These are phyloP conservation scores for Agonum fuliginosum DNA, from an alignment of 2,888 invertebrate genomes.

Conservation along the genomic window DNA sequence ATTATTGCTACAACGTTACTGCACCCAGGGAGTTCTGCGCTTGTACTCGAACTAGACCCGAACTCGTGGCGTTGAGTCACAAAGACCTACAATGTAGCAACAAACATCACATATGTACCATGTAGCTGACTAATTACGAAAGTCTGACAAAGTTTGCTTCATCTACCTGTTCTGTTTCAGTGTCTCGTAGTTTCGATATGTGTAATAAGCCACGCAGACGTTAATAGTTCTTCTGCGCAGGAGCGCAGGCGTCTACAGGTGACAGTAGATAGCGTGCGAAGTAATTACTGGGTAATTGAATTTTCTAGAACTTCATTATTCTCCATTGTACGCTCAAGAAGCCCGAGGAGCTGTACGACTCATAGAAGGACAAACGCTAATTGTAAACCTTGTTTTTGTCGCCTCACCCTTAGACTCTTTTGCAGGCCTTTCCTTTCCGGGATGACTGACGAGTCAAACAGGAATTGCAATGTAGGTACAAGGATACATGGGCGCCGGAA, in stretches of 20 bases:
- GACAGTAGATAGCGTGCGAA: slow-evolving; percentile 50
- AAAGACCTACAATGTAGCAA: background rate
- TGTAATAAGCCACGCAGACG: slow-evolving; percentile 15
- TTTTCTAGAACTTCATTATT: slow-evolving; percentile 60
- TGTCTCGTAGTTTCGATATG: background rate
- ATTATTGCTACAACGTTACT: background rate
- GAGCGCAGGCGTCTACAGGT: slow-evolving; percentile 31
- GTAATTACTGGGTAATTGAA: slow-evolving; percentile 59
- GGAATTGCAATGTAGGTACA: background rate
- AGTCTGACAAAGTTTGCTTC: slow-evolving; percentile 1
- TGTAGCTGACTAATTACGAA: slow-evolving; percentile 36
- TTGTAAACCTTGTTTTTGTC: slow-evolving; percentile 59
- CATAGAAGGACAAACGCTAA: slow-evolving; percentile 57
- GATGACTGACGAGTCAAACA: background rate
- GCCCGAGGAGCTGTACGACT: background rate
- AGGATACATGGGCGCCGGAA: no score
- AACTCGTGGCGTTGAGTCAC: background rate
- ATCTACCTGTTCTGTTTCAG: slow-evolving; percentile 15
- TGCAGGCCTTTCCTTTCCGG: background rate
- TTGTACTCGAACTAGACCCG: no score
- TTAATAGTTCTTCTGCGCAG: background rate
- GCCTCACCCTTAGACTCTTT: background rate
- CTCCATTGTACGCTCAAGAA: slow-evolving; percentile 50
- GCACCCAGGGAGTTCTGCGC: background rate
- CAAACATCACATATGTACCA: slow-evolving; percentile 7